Evolutionary conservation across 2,113 vertebrate genomes (phyloP).

Genomic region (Phalacrocorax pelagicus): DNA sequence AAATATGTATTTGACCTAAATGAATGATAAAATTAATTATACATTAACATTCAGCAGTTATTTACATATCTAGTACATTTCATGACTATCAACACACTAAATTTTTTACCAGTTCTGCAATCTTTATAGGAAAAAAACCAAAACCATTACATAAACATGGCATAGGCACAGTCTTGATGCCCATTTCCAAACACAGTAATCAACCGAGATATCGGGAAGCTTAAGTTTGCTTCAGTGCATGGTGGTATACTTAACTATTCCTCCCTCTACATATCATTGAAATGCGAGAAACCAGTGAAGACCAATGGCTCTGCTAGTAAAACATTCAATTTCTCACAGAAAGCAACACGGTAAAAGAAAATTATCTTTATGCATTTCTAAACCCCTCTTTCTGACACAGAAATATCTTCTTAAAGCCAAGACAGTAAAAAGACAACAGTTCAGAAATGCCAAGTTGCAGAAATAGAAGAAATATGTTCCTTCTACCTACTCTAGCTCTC

Average conservation of each 20-base stretch:
- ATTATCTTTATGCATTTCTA: background rate
- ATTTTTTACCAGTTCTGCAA: background rate
- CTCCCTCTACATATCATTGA: background rate
- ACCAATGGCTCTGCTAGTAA: background rate
- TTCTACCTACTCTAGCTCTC: background rate
- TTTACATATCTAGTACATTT: background rate
- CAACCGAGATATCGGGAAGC: background rate
- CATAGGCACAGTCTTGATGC: background rate
- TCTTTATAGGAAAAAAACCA: background rate
- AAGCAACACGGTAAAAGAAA: background rate
- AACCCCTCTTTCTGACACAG: background rate
- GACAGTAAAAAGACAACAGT: background rate
- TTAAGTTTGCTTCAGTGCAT: background rate
- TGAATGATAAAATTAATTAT: conserved; percentile 17
- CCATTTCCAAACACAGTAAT: background rate
- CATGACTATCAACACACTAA: background rate
- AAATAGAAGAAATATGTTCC: background rate
- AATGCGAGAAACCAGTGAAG: background rate
- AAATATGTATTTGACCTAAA: conserved; percentile 98
- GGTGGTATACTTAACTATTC: background rate
- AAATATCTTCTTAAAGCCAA: background rate
- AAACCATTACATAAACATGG: background rate
- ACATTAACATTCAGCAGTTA: background rate
- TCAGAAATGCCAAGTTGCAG: background rate
- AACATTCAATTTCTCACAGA: background rate